Evolutionary conservation across 2,888 invertebrate genomes (phyloP).

Genomic region (Watsonalla binaria): DNA sequence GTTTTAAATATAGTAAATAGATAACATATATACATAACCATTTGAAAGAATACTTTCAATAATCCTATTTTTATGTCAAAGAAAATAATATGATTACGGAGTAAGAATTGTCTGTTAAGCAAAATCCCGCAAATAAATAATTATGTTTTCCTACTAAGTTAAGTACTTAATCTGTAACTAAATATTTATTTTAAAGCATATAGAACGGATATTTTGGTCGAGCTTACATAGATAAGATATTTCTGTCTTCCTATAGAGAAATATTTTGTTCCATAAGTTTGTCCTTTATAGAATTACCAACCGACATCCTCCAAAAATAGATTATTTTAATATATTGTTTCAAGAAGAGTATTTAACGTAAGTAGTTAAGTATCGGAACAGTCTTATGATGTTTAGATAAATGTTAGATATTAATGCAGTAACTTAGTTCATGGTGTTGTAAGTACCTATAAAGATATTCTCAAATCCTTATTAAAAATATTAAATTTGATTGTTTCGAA

Average conservation of each 20-base stretch:
- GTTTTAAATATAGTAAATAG: too few relatives aligned
- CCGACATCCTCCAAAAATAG: too few relatives aligned
- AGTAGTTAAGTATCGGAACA: constrained; percentile 17
- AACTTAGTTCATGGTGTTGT: constrained; percentile 6
- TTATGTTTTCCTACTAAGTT: background rate
- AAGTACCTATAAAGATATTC: too few relatives aligned
- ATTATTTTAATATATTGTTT: too few relatives aligned
- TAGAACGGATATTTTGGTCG: constrained; percentile 21
- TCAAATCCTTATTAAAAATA: background rate
- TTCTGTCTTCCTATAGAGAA: constrained; percentile 32
- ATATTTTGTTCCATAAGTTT: background rate
- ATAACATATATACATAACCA: too few relatives aligned
- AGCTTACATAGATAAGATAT: constrained; percentile 41
- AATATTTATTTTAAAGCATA: too few relatives aligned
- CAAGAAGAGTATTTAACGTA: background rate
- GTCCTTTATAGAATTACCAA: background rate
- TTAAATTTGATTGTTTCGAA: background rate
- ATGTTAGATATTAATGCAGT: constrained; percentile 9
- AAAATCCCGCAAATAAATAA: background rate
- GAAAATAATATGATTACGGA: too few relatives aligned
- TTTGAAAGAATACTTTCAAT: too few relatives aligned
- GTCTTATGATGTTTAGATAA: constrained; percentile 27
- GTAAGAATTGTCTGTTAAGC: too few relatives aligned
- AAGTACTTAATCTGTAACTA: too few relatives aligned
- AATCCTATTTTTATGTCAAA: too few relatives aligned